These are phyloP conservation scores for Oriolus oriolus DNA, from an alignment of 2,113 vertebrate genomes.

Conservation along the genomic window DNA sequence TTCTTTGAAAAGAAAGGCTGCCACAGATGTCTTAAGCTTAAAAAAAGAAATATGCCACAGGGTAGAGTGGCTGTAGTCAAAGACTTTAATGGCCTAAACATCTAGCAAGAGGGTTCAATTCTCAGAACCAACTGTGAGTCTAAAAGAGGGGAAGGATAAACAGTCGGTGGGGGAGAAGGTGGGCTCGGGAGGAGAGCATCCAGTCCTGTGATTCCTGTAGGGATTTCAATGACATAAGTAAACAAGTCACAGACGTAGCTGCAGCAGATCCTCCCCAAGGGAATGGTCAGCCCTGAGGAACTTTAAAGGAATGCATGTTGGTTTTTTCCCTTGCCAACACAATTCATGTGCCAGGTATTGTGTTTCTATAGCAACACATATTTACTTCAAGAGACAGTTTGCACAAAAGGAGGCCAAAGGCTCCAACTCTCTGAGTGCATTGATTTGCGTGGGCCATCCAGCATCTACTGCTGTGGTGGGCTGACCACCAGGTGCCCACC, in stretches of 20 bases:
- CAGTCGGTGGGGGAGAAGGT: accelerated
- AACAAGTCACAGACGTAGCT: neutral
- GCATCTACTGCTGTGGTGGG: neutral
- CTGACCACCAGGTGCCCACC: neutral
- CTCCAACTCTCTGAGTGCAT: neutral
- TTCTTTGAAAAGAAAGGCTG: neutral
- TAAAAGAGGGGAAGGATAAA: neutral
- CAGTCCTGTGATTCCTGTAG: neutral
- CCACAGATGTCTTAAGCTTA: neutral
- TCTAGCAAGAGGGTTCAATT: neutral
- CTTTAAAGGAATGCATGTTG: neutral
- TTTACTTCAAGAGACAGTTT: neutral
- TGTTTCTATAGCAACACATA: slow-evolving; percentile 32
- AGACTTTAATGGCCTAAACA: neutral
- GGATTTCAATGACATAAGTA: neutral
- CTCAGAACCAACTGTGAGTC: neutral
- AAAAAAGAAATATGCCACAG: neutral
- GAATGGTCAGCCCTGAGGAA: neutral
- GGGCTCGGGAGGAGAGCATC: neutral
- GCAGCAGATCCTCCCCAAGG: neutral
- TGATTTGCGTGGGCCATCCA: neutral
- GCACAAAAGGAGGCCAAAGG: neutral
- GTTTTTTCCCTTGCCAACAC: neutral
- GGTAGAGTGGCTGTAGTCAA: neutral
- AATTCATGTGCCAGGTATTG: neutral